A percentile compares a stretch with the other conserved stretches of the same genome.
phyloP scores from a whole-genome alignment of 2,113 vertebrate species.

The Gymnobelideus leadbeateri region DNA sequence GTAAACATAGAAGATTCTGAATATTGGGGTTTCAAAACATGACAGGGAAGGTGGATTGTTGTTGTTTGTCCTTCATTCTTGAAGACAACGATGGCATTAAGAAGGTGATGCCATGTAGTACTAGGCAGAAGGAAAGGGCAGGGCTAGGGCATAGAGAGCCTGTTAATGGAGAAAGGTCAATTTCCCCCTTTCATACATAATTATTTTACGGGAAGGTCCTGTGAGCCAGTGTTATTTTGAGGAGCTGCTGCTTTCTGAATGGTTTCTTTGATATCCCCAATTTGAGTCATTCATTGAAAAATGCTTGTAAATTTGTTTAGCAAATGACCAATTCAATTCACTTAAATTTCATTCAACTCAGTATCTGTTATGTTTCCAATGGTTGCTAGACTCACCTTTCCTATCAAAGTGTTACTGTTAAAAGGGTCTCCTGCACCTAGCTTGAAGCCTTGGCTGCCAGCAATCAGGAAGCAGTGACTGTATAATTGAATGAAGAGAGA shows the following conservation, averaged over 20 bases:
- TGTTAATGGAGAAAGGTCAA: not conserved
- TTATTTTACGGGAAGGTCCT: not conserved
- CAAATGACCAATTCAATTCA: conserved; percentile 4
- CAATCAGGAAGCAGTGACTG: conserved; percentile 8
- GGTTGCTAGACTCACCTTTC: conserved; percentile 49
- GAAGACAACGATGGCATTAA: too few species aligned
- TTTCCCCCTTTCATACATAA: not conserved
- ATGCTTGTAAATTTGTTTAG: not conserved
- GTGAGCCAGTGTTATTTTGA: not conserved
- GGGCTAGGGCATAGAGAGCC: not conserved
- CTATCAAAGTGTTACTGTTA: conserved; percentile 18
- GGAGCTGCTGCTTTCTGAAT: conserved; percentile 34
- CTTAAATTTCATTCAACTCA: not conserved
- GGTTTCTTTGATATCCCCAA: conserved; percentile 36
- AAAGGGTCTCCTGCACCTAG: conserved; percentile 26
- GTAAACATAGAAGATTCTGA: not conserved
- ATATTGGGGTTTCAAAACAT: not conserved
- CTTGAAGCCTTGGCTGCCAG: conserved; percentile 20
- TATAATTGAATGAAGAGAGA: conserved; percentile 60
- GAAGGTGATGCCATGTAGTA: not conserved
- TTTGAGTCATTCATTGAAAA: conserved; percentile 32
- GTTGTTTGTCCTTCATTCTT: too few species aligned
- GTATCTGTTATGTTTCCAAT: not conserved
- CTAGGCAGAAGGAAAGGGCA: not conserved
- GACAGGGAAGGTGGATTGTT: not conserved